Percentiles rank a stretch among this genome's conserved stretches.
These are phyloP conservation scores for Trypoxylon attenuatum DNA, from an alignment of 2,888 invertebrate genomes.

Conservation along the genomic window DNA sequence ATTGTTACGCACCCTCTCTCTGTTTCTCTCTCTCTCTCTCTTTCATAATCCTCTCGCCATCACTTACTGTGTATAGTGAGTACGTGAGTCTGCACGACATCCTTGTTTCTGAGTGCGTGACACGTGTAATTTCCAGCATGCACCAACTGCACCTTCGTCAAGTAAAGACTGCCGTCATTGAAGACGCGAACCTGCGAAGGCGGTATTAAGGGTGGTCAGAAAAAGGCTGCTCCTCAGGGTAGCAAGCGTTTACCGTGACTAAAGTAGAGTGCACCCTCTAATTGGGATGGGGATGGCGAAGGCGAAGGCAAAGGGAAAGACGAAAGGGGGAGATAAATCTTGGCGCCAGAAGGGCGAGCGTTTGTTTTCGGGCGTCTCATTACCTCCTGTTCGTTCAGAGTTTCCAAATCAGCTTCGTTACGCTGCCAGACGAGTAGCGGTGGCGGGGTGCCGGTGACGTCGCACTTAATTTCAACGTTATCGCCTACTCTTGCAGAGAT, in stretches of 20 bases:
- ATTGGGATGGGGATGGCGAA: not conserved
- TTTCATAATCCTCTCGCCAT: not conserved
- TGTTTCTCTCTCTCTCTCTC: not conserved
- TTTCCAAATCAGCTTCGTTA: conserved; percentile 80
- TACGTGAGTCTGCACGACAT: conserved; percentile 84
- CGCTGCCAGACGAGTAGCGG: conserved; percentile 84
- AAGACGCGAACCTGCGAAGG: conserved; percentile 78
- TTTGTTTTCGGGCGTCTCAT: not conserved
- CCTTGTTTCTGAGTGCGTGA: conserved; percentile 83
- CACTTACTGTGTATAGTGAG: conserved; percentile 84
- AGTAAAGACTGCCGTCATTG: conserved; percentile 84
- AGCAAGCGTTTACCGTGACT: not conserved
- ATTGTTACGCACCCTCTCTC: not conserved
- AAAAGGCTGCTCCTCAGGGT: not conserved
- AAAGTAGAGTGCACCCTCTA: not conserved
- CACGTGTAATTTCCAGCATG: conserved; percentile 88
- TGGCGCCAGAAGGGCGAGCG: too few species aligned
- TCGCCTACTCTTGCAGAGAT: conserved; percentile 84
- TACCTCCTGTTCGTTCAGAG: conserved; percentile 78
- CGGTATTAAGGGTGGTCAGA: not conserved
- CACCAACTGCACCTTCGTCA: conserved; percentile 83
- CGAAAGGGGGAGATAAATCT: too few species aligned
- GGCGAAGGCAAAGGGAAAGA: too few species aligned
- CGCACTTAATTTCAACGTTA: conserved; percentile 87
- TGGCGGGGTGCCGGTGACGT: conserved; percentile 82